Base-by-base conservation (phyloP, 37 sponge, comb jelly and placozoan species). In the Crambe crambe region DNA sequence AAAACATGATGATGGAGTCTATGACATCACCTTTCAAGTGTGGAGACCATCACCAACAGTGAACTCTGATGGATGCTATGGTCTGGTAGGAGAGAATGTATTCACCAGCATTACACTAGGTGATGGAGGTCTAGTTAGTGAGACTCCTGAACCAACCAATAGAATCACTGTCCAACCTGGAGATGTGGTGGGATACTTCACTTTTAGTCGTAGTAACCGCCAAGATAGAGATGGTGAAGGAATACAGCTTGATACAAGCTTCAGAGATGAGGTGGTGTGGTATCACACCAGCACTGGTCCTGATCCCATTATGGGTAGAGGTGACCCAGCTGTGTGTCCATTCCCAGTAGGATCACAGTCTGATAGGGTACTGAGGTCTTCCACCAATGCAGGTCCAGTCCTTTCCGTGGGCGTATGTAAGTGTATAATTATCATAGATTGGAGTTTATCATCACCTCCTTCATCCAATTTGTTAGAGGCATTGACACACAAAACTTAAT, bases 121-220 rank as follows among this genome's bases (percentile, higher is more conserved):
- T 74, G 30, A 47, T 37, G 18, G 70, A 34, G 21, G 59, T 22
- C 20, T 70, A 26, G 56, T 57, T 38, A 61, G 27, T 42, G 74
- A 18, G 65, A 69, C 70, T 39, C 69, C 66, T 38, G n/a, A 39
- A 70, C 47, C 30, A 32, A 12, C 56, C 9, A 27, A 85, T 3
- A 70, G 42, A 44, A 76, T 85, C 37, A 18, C 38, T 59, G 59
- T 85, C 23, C 70, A 57, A 32, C 72, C 85, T 71, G 85, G 78
- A 42, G 85, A 85, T 76, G 77, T 85, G 43, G 63, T 85, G 31
- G 85, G 85, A 44, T 82, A 51, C 65, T 58, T 51, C 47, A 58
- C 59, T 26, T 51, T 29, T 60, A 20, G 39, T 35, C 23, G 37
- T 6, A 40, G 2, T 25, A 12, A 71, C 42, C 26, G n/a, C 23